Conservation (phyloP, 1,140 invertebrate genomes). For the Calliopsis andreniformis region DNA sequence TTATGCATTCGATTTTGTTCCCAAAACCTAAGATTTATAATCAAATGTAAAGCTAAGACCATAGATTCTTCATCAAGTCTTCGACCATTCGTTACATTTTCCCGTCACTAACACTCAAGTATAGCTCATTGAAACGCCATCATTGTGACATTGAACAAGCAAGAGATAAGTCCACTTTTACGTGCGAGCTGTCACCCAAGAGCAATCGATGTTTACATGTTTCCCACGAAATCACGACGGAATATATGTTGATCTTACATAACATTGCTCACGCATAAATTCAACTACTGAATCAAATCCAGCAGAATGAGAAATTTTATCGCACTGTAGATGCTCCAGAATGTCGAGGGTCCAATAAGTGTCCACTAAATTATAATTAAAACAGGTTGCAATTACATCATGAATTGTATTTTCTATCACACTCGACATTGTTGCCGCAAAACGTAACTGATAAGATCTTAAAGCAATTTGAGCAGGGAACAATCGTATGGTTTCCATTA, state of each 20-base stretch:
- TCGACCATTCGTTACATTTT: neutral
- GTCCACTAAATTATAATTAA: neutral
- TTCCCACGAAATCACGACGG: neutral
- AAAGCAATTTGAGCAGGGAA: neutral
- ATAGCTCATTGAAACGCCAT: neutral
- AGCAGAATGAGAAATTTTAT: neutral
- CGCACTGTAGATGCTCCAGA: neutral
- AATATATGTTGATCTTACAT: neutral
- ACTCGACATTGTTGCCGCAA: neutral
- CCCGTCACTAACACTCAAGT: neutral
- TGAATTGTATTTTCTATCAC: neutral
- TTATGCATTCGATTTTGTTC: no score
- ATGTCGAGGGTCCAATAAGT: neutral
- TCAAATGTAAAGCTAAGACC: no score
- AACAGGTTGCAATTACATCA: no score
- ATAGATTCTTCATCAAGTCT: no score
- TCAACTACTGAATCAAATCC: neutral
- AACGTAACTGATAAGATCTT: neutral
- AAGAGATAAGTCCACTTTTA: neutral
- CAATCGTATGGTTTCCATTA: neutral
- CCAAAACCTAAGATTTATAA: no score
- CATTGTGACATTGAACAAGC: neutral
- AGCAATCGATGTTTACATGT: neutral
- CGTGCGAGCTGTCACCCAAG: neutral
- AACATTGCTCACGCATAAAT: neutral